These are phyloP conservation scores for Lordiphosa mommai DNA, from an alignment of 1,140 invertebrate species.

Conservation along the genomic window DNA sequence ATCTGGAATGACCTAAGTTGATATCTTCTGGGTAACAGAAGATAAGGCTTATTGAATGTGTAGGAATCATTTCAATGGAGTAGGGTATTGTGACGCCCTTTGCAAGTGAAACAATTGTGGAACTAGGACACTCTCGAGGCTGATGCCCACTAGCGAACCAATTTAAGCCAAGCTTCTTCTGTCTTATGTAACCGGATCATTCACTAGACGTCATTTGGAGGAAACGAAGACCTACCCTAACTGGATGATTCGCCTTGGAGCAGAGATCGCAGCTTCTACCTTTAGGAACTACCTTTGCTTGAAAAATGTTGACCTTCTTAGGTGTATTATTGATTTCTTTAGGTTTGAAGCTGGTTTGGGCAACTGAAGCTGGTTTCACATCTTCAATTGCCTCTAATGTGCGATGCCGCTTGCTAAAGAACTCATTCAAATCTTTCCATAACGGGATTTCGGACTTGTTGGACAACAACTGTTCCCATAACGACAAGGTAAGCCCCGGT, in stretches of 20 bases:
- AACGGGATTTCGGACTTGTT: not conserved
- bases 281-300: not conserved
- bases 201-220: not conserved
- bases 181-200: not conserved
- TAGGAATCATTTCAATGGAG: not conserved
- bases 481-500: not conserved
- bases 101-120: conserved; percentile 1
- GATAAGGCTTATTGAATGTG: too few species aligned
- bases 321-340: not conserved
- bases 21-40: too few species aligned
- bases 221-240: not conserved
- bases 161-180: not conserved
- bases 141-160: not conserved
- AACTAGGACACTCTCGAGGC: not conserved
- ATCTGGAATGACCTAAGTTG: too few species aligned
- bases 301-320: not conserved
- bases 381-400: not conserved
- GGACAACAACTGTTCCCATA: not conserved
- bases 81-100: not conserved
- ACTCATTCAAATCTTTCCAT: not conserved
- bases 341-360: not conserved
- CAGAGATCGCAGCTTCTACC: not conserved
- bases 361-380: not conserved
- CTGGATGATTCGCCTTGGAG: not conserved
- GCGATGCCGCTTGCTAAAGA: not conserved